Conservation (phyloP, 2,888 invertebrate genomes). For the Himalopsyche tibetana region DNA sequence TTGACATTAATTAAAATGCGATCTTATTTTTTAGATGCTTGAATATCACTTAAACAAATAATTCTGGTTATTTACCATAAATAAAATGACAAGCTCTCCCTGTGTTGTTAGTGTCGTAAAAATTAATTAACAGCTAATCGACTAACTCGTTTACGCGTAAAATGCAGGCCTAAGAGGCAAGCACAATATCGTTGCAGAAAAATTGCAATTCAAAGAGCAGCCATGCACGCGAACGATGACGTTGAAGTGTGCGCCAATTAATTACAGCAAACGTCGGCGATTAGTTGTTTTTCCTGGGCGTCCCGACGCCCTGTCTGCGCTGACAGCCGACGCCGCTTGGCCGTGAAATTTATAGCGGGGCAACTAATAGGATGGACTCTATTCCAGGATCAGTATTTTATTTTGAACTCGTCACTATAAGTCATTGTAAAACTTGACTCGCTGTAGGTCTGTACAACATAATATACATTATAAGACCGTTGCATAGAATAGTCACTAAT, state of each 20-base stretch:
- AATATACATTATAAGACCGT: too few relatives aligned
- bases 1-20: too few relatives aligned
- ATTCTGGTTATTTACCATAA: neutral
- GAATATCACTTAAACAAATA: neutral
- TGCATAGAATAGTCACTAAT: too few relatives aligned
- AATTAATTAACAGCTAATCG: constrained; percentile 22
- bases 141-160: constrained; percentile 10
- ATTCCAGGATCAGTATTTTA: constrained; percentile 63
- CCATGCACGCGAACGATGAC: constrained; percentile 29
- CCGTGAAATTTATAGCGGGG: constrained; percentile 63
- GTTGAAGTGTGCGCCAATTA: constrained; percentile 49
- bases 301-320: constrained; percentile 54
- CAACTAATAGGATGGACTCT: constrained; percentile 57
- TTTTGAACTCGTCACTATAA: constrained; percentile 46
- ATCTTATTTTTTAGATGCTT: too few relatives aligned
- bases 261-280: constrained; percentile 51
- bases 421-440: too few relatives aligned
- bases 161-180: constrained; percentile 17
- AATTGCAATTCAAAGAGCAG: neutral
- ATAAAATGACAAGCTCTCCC: neutral
- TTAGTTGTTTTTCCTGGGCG: constrained; percentile 52
- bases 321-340: constrained; percentile 61
- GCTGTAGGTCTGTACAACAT: too few relatives aligned
- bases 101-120: neutral
- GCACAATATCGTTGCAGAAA: constrained; percentile 12